Percentiles rank a stretch among this genome's conserved stretches.
Evolutionary conservation across 2,113 vertebrate species (phyloP).

Genomic region (Ahaetulla prasina): DNA sequence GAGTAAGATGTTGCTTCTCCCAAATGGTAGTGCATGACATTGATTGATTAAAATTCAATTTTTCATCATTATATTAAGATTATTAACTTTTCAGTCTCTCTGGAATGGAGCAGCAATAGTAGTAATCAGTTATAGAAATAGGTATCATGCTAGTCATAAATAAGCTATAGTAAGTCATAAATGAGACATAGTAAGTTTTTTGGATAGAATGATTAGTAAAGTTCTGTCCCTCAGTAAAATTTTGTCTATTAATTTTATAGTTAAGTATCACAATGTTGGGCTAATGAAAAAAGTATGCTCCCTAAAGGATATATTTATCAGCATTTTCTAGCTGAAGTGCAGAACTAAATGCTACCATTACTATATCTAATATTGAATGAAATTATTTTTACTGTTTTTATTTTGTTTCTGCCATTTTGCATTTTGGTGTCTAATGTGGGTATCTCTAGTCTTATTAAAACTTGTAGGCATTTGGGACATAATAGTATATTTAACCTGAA

Average conservation of each 20-base stretch:
- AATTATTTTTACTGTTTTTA: neutral
- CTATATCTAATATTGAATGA: neutral
- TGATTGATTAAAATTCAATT: neutral
- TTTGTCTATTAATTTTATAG: slow-evolving; percentile 4
- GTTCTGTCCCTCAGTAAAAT: slow-evolving; percentile 19
- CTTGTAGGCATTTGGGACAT: neutral
- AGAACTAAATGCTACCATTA: neutral
- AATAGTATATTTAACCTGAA: neutral
- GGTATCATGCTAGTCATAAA: neutral
- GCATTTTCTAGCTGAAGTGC: neutral
- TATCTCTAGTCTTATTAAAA: neutral
- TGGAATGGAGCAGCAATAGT: neutral
- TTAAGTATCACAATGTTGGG: neutral
- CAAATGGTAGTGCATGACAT: neutral
- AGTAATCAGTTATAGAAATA: neutral
- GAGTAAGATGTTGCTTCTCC: neutral
- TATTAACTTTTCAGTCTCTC: neutral
- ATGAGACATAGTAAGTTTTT: neutral
- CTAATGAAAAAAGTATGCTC: neutral
- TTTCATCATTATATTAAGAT: neutral
- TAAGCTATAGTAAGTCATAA: neutral
- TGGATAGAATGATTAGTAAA: slow-evolving; percentile 25
- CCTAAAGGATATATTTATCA: neutral
- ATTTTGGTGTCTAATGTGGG: neutral
- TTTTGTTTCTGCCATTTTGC: neutral